phyloP scores from a whole-genome alignment of 1,140 invertebrate species.

The Zaprionus capensis region DNA sequence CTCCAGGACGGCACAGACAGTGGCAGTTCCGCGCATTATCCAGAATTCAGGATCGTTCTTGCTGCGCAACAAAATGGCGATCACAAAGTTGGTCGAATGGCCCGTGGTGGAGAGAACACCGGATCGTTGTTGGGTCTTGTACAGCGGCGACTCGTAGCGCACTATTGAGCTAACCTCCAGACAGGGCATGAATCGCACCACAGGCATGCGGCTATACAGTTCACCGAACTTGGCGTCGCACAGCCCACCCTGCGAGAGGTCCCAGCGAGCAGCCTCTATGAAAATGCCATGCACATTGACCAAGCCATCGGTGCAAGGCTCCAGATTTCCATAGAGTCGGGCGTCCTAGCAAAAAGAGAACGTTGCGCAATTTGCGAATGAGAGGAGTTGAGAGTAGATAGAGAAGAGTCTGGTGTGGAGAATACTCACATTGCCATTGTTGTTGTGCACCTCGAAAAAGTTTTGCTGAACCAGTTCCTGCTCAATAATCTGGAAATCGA shows the following conservation, averaged over 20 bases:
- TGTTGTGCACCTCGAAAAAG: slow-evolving; percentile 86
- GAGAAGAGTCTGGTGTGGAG: background rate
- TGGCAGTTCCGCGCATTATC: slow-evolving; percentile 93
- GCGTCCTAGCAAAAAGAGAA: slow-evolving; percentile 44
- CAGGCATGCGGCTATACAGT: slow-evolving; percentile 91
- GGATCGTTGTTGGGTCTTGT: slow-evolving; percentile 93
- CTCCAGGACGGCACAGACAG: slow-evolving; percentile 91
- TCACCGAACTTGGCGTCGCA: slow-evolving; percentile 90
- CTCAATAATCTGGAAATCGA: slow-evolving; percentile 88
- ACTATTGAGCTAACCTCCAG: slow-evolving; percentile 41
- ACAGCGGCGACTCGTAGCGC: slow-evolving; percentile 91
- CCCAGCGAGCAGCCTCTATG: slow-evolving; percentile 94
- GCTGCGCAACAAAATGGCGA: slow-evolving; percentile 90
- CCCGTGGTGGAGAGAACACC: slow-evolving; percentile 94
- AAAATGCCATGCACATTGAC: slow-evolving; percentile 94
- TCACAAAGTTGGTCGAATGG: slow-evolving; percentile 95
- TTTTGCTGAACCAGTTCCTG: slow-evolving; percentile 88
- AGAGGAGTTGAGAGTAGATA: background rate
- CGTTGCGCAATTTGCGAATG: too few relatives aligned
- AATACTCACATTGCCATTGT: slow-evolving; percentile 56
- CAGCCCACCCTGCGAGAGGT: slow-evolving; percentile 87
- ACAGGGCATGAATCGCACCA: slow-evolving; percentile 89
- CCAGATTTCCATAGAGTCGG: slow-evolving; percentile 86
- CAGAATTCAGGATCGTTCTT: slow-evolving; percentile 88
- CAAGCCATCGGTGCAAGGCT: slow-evolving; percentile 88